Conservation (phyloP, 2,113 vertebrate species). For the Psettodes erumei region DNA sequence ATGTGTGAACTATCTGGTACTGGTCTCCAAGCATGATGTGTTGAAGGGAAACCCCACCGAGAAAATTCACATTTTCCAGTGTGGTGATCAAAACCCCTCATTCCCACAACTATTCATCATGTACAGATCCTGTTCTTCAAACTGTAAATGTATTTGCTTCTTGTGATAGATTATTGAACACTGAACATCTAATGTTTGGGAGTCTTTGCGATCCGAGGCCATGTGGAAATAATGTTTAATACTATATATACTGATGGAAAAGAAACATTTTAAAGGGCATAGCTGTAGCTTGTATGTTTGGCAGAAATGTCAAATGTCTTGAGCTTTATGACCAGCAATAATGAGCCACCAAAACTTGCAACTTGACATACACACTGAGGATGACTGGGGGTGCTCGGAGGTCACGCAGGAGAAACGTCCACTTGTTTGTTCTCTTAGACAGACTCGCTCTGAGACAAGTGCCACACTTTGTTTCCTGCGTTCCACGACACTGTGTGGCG, state of each 20-base stretch:
- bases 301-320: neutral
- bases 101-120: neutral
- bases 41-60: neutral
- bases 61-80: neutral
- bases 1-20: neutral
- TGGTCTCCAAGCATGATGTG: neutral
- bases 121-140: neutral
- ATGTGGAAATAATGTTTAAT: too few relatives aligned
- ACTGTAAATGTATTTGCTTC: neutral
- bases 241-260: conserved; percentile 21
- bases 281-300: neutral
- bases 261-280: neutral
- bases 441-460: neutral
- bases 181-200: neutral
- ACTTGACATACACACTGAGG: neutral
- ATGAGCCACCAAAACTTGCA: neutral
- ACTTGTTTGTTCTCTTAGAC: neutral
- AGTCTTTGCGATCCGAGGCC: neutral
- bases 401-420: neutral
- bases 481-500: conserved; percentile 13
- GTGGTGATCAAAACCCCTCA: neutral
- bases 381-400: neutral
- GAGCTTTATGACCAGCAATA: neutral
- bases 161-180: neutral
- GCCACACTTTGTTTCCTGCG: conserved; percentile 11